A percentile compares a stretch with the other conserved stretches of the same genome.
These are phyloP conservation scores for Andrena minutula DNA, from an alignment of 2,888 invertebrate genomes.

Conservation along the genomic window DNA sequence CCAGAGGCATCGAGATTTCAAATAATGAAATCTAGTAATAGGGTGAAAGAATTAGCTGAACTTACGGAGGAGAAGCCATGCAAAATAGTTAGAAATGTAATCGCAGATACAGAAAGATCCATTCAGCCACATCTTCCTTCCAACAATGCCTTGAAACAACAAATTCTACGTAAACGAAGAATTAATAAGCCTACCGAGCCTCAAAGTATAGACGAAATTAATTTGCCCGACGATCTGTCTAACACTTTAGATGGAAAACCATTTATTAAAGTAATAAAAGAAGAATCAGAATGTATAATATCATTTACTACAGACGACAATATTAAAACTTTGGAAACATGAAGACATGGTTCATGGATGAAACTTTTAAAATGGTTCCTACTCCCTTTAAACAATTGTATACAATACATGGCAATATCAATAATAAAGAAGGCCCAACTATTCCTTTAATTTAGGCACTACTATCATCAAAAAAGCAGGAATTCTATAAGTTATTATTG, in stretches of 20 bases:
- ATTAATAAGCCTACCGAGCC: neutral
- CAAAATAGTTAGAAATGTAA: neutral
- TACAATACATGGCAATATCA: neutral
- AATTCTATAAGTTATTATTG: neutral
- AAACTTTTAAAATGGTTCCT: conserved; percentile 17
- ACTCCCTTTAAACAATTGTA: conserved; percentile 4
- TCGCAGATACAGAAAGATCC: neutral
- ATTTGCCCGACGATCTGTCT: conserved; percentile 1
- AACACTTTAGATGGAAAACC: neutral
- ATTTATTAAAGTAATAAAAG: neutral
- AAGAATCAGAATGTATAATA: conserved; percentile 4
- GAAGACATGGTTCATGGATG: conserved; percentile 15
- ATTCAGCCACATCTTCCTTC: conserved; percentile 6
- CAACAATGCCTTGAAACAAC: conserved; percentile 1
- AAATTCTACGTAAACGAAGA: conserved; percentile 2
- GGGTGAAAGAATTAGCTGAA: neutral
- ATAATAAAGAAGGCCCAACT: neutral
- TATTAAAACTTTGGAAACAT: conserved; percentile 13
- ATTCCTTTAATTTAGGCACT: neutral
- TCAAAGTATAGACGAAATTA: neutral
- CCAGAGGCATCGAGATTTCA: neutral
- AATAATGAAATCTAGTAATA: neutral
- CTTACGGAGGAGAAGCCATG: neutral
- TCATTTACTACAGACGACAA: conserved; percentile 5
- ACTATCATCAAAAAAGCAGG: neutral